Percentiles rank a stretch among this genome's conserved stretches.
phyloP scores from a whole-genome alignment of 2,113 vertebrate species.

The Gallinago media region DNA sequence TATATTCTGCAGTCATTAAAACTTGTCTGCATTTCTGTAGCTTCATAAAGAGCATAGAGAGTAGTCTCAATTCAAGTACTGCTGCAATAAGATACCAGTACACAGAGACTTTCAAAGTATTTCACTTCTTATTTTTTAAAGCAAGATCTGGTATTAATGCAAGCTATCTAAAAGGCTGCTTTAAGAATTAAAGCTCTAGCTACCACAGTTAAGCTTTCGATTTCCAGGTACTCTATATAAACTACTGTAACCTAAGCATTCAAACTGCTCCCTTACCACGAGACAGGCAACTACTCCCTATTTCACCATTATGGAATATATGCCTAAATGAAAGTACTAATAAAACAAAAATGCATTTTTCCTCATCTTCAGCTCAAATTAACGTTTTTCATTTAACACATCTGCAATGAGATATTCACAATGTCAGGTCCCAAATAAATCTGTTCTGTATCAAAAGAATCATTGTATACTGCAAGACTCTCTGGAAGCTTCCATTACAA shows the following conservation, averaged over 20 bases:
- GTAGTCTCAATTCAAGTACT: neutral
- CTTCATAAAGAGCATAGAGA: neutral
- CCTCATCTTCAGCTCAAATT: neutral
- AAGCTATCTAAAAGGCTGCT: neutral
- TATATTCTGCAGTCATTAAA: neutral
- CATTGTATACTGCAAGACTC: neutral
- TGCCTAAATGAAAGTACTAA: neutral
- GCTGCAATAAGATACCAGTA: neutral
- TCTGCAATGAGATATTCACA: neutral
- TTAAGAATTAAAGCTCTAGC: neutral
- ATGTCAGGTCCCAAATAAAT: neutral
- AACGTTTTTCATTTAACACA: neutral
- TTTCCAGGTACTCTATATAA: neutral
- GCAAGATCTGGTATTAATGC: neutral
- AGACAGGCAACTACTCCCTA: neutral
- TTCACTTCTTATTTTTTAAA: neutral
- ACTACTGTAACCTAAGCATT: neutral
- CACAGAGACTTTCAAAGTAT: neutral
- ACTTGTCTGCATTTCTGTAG: neutral
- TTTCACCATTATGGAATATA: neutral
- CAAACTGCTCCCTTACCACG: neutral
- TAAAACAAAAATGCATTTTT: rapidly evolving
- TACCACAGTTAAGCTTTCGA: neutral
- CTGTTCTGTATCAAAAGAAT: neutral
- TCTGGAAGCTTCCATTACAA: conserved; percentile 26